Evolutionary conservation across 2,113 vertebrate genomes (phyloP).

Genomic region (Crotalus helleri): DNA sequence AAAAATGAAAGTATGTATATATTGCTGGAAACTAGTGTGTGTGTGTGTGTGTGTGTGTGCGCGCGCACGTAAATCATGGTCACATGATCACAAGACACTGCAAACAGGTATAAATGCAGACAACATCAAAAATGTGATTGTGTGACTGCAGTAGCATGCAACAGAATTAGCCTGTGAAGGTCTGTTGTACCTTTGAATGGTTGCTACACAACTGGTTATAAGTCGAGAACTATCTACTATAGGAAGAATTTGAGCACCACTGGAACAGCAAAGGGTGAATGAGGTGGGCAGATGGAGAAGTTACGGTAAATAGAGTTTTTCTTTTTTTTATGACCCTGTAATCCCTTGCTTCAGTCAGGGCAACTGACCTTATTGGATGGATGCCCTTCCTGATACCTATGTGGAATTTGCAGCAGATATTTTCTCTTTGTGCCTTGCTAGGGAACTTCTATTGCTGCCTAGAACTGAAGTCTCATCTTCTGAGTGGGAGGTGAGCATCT

Average conservation of each 20-base stretch:
- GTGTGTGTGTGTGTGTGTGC: no score
- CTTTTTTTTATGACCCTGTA: no score
- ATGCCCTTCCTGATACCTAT: background rate
- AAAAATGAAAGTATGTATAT: no score
- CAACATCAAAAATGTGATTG: background rate
- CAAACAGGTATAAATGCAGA: background rate
- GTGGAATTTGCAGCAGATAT: background rate
- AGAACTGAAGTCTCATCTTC: background rate
- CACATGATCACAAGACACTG: background rate
- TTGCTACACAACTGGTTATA: background rate
- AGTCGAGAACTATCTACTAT: background rate
- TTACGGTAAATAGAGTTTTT: background rate
- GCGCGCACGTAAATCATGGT: background rate
- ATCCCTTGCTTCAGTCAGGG: no score
- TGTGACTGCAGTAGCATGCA: background rate
- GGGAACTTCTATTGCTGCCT: background rate
- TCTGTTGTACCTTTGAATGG: background rate
- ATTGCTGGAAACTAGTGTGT: no score
- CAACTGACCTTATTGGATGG: background rate
- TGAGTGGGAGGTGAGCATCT: background rate
- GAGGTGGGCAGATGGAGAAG: background rate
- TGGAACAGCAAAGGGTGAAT: background rate
- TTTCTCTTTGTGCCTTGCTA: background rate
- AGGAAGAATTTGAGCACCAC: conserved; percentile 22
- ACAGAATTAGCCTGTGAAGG: background rate